Evolutionary conservation across 2,888 invertebrate genomes (phyloP).

Genomic region (Tubulanus polymorphus): DNA sequence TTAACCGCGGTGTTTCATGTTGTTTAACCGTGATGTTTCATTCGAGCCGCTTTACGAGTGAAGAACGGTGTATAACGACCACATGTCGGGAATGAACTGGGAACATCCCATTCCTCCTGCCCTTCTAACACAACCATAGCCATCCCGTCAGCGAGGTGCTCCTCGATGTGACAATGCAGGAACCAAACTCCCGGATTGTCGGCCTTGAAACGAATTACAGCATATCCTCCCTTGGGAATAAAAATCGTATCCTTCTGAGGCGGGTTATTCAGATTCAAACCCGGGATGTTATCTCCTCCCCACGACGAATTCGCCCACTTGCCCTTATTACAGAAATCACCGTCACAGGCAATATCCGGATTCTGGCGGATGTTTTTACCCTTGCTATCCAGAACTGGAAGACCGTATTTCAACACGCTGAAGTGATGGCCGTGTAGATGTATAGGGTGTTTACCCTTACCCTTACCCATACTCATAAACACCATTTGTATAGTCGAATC

Average conservation of each 20-base stretch:
- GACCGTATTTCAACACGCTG: conserved; percentile 22
- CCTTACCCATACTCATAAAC: neutral
- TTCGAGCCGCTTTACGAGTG: too few relatives aligned
- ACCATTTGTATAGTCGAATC: neutral
- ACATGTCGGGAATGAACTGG: too few relatives aligned
- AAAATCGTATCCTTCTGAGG: conserved; percentile 43
- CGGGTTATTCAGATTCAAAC: conserved; percentile 28
- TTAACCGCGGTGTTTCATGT: too few relatives aligned
- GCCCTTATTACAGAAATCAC: neutral
- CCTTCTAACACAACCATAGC: neutral
- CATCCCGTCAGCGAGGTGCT: neutral
- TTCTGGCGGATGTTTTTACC: neutral
- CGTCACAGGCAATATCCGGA: neutral
- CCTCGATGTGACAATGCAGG: conserved; percentile 8
- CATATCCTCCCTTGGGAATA: conserved; percentile 44
- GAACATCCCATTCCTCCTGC: too few relatives aligned
- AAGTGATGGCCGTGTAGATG: conserved; percentile 30
- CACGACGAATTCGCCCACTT: conserved; percentile 34
- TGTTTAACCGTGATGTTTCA: too few relatives aligned
- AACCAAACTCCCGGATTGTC: conserved; percentile 38
- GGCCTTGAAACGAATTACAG: conserved; percentile 37
- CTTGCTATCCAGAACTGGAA: conserved; percentile 8
- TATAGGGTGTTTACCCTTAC: conserved; percentile 20
- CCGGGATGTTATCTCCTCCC: conserved; percentile 33
- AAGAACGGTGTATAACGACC: too few relatives aligned